These are phyloP conservation scores for Ptychochromis oligacanthus DNA, from an alignment of 2,113 vertebrate species.

Conservation along the genomic window DNA sequence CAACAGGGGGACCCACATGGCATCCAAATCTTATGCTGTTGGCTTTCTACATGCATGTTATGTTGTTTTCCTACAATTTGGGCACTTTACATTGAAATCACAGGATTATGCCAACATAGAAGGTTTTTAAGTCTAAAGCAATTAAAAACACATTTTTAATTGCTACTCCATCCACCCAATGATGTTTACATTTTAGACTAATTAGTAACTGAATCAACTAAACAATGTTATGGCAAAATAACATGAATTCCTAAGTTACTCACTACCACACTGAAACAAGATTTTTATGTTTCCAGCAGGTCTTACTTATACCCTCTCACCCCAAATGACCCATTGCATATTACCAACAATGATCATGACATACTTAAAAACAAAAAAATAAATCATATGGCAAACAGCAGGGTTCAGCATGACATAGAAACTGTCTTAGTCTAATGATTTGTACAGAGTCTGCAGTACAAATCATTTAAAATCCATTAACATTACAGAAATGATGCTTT, in stretches of 20 bases:
- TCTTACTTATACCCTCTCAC: not conserved
- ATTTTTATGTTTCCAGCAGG: not conserved
- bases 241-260: not conserved
- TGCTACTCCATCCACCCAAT: not conserved
- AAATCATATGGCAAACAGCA: not conserved
- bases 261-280: not conserved
- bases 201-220: not conserved
- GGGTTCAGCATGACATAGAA: not conserved
- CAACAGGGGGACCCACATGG: not conserved
- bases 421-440: not conserved
- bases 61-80: not conserved
- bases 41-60: not conserved
- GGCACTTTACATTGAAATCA: not conserved
- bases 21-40: not conserved
- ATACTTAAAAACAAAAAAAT: not conserved
- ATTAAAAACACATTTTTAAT: not conserved
- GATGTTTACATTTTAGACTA: not conserved
- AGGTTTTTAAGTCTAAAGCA: not conserved
- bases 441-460: not conserved
- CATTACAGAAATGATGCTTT: not conserved
- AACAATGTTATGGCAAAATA: not conserved
- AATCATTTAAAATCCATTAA: slow-evolving; percentile 7
- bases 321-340: not conserved
- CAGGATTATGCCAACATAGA: not conserved
- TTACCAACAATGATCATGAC: not conserved